A percentile compares a stretch with the other conserved stretches of the same genome.
phyloP scores from a whole-genome alignment of 2,113 vertebrate species.

The Pelodiscus sinensis region DNA sequence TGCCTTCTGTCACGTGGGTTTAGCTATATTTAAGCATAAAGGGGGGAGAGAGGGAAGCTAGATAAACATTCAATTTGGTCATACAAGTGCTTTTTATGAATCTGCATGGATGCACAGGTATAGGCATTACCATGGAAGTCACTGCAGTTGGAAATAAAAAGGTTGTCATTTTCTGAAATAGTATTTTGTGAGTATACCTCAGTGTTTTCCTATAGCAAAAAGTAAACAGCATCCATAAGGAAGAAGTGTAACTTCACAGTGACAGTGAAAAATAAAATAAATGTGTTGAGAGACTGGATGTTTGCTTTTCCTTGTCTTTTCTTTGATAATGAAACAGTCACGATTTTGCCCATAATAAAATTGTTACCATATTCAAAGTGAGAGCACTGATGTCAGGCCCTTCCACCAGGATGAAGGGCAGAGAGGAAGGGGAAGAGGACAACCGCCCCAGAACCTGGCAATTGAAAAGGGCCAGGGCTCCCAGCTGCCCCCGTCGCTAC shows the following conservation, averaged over 20 bases:
- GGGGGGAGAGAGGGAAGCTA: background rate
- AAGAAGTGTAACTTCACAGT: background rate
- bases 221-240: background rate
- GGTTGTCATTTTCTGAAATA: background rate
- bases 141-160: background rate
- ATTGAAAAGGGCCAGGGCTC: no score
- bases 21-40: no score
- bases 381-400: background rate
- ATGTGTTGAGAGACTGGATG: no score
- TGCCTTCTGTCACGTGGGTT: background rate
- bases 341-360: background rate
- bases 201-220: background rate
- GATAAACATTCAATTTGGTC: background rate
- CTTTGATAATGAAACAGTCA: background rate
- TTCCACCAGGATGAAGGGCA: no score
- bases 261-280: background rate
- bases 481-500: no score
- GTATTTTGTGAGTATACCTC: background rate
- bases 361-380: background rate
- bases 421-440: no score
- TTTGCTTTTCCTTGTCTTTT: no score
- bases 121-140: background rate
- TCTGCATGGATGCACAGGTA: background rate
- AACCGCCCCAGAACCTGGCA: no score
- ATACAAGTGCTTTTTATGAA: background rate